phyloP scores from a whole-genome alignment of 2,113 vertebrate species.

The Hucho hucho region DNA sequence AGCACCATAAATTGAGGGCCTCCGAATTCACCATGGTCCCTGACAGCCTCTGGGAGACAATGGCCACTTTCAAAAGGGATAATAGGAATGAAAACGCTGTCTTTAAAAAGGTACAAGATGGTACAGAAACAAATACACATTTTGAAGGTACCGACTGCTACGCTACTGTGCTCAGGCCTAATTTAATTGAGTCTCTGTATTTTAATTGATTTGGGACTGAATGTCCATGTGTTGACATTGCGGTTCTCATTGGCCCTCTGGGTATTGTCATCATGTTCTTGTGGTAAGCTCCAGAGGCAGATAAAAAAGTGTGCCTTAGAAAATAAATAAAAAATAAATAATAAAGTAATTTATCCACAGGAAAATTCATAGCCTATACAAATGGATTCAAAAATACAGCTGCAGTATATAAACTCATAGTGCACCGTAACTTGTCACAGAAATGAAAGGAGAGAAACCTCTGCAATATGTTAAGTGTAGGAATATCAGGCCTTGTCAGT shows the following conservation, averaged over 20 bases:
- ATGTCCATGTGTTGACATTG: not conserved
- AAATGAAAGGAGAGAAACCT: not conserved
- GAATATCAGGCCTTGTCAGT: not conserved
- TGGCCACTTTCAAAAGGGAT: constrained; percentile 1
- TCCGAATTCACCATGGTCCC: constrained; percentile 1
- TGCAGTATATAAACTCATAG: not conserved
- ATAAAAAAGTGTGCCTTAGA: not conserved
- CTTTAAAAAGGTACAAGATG: not conserved
- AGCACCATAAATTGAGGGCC: constrained; percentile 12
- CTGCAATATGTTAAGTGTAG: not conserved
- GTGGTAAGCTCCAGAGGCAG: not conserved
- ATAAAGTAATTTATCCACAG: not conserved
- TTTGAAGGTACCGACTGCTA: too few relatives aligned
- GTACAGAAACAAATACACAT: not conserved
- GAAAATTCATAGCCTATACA: not conserved
- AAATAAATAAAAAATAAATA: not conserved
- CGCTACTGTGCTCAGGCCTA: too few relatives aligned
- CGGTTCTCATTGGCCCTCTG: not conserved
- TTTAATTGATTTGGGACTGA: not conserved
- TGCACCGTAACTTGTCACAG: not conserved
- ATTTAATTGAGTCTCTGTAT: not conserved
- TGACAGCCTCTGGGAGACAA: constrained; percentile 1
- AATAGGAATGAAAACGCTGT: not conserved
- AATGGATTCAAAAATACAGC: not conserved
- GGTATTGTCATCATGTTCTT: too few relatives aligned